A percentile compares a stretch with the other conserved stretches of the same genome.
phyloP scores from a whole-genome alignment of 2,113 vertebrate genomes.

The Capra hircus region DNA sequence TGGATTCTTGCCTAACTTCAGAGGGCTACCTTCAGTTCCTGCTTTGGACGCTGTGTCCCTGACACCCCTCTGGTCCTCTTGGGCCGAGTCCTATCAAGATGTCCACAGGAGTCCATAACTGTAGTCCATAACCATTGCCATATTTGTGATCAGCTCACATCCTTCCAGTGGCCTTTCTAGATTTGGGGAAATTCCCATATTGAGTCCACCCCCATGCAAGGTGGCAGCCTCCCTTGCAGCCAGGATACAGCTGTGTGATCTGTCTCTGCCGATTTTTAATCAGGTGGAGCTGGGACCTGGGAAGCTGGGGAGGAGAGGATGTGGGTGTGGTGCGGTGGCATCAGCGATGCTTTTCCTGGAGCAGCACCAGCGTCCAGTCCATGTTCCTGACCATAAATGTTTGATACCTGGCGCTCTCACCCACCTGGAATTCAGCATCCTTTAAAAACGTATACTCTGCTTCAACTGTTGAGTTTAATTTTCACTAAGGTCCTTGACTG shows the following conservation, averaged over 20 bases:
- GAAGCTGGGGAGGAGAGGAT: neutral
- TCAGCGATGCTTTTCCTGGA: neutral
- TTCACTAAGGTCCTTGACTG: neutral
- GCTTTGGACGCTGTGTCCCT: neutral
- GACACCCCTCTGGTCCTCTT: neutral
- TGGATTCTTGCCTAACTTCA: neutral
- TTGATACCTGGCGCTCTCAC: neutral
- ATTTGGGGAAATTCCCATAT: neutral
- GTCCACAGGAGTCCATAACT: neutral
- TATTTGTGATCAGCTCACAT: neutral
- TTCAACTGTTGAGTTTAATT: neutral
- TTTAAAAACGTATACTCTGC: neutral
- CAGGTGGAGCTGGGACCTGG: neutral
- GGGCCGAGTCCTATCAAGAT: neutral
- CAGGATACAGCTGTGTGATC: neutral
- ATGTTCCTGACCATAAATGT: neutral
- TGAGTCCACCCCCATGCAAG: neutral
- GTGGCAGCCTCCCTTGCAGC: neutral
- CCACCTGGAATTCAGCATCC: neutral
- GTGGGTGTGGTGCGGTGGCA: too few species aligned
- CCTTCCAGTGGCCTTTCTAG: neutral
- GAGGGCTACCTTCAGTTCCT: neutral
- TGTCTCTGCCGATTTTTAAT: neutral
- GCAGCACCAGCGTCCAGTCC: neutral
- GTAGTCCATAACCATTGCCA: neutral